These are phyloP conservation scores for Aromia moschata DNA, from an alignment of 2,888 invertebrate species.

Conservation along the genomic window DNA sequence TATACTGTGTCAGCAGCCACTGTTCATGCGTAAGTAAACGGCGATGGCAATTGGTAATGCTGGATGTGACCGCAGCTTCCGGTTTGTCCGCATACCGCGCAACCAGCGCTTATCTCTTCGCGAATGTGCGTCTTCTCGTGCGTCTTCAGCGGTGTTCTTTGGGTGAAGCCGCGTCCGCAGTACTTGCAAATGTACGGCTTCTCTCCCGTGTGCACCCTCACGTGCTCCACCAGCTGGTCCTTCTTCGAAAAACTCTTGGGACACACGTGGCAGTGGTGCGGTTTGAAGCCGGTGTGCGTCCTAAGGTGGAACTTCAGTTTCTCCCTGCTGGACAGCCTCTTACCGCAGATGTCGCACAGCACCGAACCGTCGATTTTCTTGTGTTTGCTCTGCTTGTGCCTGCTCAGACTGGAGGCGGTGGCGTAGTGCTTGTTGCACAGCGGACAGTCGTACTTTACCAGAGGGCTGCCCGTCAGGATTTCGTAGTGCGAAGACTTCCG, in stretches of 20 bases:
- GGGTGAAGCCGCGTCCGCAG: constrained; percentile 60
- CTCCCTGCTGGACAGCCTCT: constrained; percentile 61
- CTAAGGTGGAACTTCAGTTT: constrained; percentile 58
- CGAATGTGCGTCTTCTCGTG: constrained; percentile 71
- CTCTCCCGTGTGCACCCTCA: constrained; percentile 53
- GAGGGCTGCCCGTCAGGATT: constrained; percentile 54
- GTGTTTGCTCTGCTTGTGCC: constrained; percentile 53
- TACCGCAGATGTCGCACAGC: constrained; percentile 68
- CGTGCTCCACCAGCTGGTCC: constrained; percentile 59
- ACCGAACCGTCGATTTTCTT: constrained; percentile 63
- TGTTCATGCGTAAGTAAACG: neutral
- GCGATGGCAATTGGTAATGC: constrained; percentile 2
- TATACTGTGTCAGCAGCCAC: no score
- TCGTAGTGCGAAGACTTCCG: constrained; percentile 65
- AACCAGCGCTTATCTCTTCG: constrained; percentile 66
- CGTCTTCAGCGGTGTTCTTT: constrained; percentile 69
- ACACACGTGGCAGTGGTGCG: constrained; percentile 57
- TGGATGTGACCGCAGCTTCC: constrained; percentile 9
- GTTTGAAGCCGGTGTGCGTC: constrained; percentile 63
- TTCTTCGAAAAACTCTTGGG: constrained; percentile 65
- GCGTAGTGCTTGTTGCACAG: constrained; percentile 60
- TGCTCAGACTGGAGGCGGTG: constrained; percentile 53
- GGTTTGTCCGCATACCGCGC: constrained; percentile 49
- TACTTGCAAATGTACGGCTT: constrained; percentile 59
- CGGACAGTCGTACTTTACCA: constrained; percentile 58